Base-by-base conservation (phyloP, 2,797 vertebrate genomes). In the Mus caroli region DNA sequence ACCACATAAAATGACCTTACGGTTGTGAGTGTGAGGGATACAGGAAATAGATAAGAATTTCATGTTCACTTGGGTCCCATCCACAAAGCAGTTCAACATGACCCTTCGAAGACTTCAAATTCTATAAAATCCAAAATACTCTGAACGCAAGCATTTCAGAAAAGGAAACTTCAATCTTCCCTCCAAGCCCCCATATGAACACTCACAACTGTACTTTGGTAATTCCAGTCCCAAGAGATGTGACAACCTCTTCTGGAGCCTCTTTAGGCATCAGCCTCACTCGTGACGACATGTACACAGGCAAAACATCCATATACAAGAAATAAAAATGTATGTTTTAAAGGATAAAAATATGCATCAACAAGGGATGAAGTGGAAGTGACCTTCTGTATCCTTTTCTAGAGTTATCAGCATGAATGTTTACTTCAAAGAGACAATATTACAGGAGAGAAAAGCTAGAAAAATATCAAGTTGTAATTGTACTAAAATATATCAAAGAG, bases 311-410 rank as follows among this genome's bases (percentile, higher is more conserved):
- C 20, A 24, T n/a, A 24, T 52, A 15, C 6, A 52, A n/a, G 31
- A 85, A n/a, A 64, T 85, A 69, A 67, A 85, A 52, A 22, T 22
- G 43, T 46, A 43, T 43, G 14, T 50, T 50, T 50, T 24, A 85
- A 85, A 92, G 12, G 24, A 64, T 64, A 75, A 79, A 83, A 94
- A 90, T 52, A 34, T 64, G 90, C n/a, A 54, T 28, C 43, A 58
- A 31, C 0, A 90, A 58, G 79, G 8, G 46, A 56, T 15, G 12
- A 64, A n/a, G 17, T 28, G 19, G 40, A 58, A 87, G 50, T 22
- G 56, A 91, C 40, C 31, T n/a, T 58, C 13, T 19, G 10, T 50
- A 1, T 37, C 76, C 56, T 64, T 64, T 91, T 86, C 43, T 34
- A 73, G 50, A 80, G 28, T 78, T 56, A 50, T 76, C 43, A n/a